These are phyloP conservation scores for Chymomyza fuscimana DNA, from an alignment of 2,888 invertebrate genomes.

Conservation along the genomic window DNA sequence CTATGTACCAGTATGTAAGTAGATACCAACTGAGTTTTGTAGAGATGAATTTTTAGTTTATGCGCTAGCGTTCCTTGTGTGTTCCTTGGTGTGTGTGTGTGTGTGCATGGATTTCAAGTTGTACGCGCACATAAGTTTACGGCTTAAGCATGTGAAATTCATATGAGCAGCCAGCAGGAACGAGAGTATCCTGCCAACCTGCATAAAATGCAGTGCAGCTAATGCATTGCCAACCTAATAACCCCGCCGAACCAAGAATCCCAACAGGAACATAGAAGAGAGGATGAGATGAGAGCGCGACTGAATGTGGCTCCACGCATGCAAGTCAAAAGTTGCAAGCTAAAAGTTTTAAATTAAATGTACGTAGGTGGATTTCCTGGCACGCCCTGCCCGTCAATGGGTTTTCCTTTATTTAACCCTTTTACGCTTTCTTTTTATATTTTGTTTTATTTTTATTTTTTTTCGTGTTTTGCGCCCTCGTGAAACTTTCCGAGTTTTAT, in stretches of 20 bases:
- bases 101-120: constrained; percentile 69
- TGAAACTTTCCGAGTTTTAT: not conserved
- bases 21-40: constrained; percentile 21
- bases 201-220: constrained; percentile 50
- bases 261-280: not conserved
- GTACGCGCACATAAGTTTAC: constrained; percentile 72
- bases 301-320: constrained; percentile 8
- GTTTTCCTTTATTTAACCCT: constrained; percentile 9
- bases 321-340: constrained; percentile 56
- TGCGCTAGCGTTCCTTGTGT: constrained; percentile 43
- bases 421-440: constrained; percentile 21
- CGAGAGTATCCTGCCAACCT: not conserved
- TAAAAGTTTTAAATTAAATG: constrained; percentile 69
- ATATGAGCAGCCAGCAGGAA: constrained; percentile 43
- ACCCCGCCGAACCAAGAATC: constrained; percentile 25
- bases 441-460: not conserved
- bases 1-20: not conserved
- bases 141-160: constrained; percentile 75
- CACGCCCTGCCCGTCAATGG: not conserved
- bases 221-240: constrained; percentile 66
- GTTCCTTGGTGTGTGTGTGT: constrained; percentile 33
- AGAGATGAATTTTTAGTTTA: constrained; percentile 55
- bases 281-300: not conserved
- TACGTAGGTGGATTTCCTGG: constrained; percentile 46
- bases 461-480: not conserved